A percentile compares a stretch with the other conserved stretches of the same genome.
phyloP scores from a whole-genome alignment of 2,113 vertebrate genomes.

The Meriones unguiculatus region DNA sequence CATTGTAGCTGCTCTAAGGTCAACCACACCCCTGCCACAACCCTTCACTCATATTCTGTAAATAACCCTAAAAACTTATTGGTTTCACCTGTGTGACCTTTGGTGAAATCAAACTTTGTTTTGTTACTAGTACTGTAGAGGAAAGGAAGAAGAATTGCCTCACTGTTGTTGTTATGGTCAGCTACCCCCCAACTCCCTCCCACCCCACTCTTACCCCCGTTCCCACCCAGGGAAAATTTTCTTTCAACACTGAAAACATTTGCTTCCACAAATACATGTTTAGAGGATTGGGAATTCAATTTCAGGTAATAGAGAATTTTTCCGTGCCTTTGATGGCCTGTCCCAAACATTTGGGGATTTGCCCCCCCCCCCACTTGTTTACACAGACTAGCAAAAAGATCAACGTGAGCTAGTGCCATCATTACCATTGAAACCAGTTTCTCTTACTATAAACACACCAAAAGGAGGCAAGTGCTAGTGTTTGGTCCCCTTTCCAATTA shows the following conservation, averaged over 20 bases:
- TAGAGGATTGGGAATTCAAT: neutral
- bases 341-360: neutral
- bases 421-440: neutral
- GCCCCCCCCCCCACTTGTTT: neutral
- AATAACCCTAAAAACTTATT: neutral
- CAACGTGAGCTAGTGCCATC: neutral
- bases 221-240: neutral
- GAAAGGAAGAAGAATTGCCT: neutral
- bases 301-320: neutral
- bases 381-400: neutral
- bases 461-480: rapidly evolving
- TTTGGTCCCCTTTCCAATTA: neutral
- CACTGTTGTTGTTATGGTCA: neutral
- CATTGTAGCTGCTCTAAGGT: neutral
- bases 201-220: neutral
- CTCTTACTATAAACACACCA: neutral
- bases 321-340: neutral
- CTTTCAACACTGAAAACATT: neutral
- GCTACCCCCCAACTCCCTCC: neutral
- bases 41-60: neutral
- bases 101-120: neutral
- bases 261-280: neutral
- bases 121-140: neutral
- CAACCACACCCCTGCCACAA: neutral
- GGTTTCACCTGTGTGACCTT: neutral